A percentile compares a stretch with the other conserved stretches of the same genome.
Conservation (phyloP, 2,797 vertebrate genomes). For the Somateria mollissima region DNA sequence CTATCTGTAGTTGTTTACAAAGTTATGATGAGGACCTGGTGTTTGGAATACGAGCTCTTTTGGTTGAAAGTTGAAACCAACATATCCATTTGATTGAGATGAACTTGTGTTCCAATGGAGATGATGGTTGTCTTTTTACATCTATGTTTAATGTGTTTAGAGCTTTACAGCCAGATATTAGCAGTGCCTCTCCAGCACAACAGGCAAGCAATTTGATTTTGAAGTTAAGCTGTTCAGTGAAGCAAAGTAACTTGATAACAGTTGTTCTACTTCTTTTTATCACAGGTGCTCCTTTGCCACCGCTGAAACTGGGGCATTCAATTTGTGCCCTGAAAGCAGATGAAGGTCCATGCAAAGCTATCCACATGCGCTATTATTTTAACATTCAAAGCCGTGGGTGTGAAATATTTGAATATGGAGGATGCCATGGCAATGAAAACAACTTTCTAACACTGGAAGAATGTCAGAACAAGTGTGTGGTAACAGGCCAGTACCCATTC, state of each 20-base stretch:
- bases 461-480: slow-evolving; percentile 83
- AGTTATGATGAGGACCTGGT: not conserved
- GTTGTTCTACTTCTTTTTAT: not conserved
- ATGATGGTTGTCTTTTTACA: not conserved
- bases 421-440: slow-evolving; percentile 90
- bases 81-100: not conserved
- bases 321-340: slow-evolving; percentile 86
- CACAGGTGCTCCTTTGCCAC: slow-evolving; percentile 49
- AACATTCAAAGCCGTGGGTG: slow-evolving; percentile 80
- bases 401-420: slow-evolving; percentile 87
- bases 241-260: not conserved
- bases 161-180: not conserved
- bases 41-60: not conserved
- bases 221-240: not conserved
- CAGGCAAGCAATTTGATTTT: not conserved
- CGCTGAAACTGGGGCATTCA: slow-evolving; percentile 79
- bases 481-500: slow-evolving; percentile 78
- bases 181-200: not conserved
- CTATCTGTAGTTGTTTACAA: not conserved
- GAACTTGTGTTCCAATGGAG: not conserved
- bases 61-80: not conserved
- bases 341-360: slow-evolving; percentile 86
- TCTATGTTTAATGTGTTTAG: not conserved
- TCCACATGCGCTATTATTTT: slow-evolving; percentile 83
- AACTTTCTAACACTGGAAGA: slow-evolving; percentile 84